A percentile compares a stretch with the other conserved stretches of the same genome.
These are phyloP conservation scores for Dryoscopus gambensis DNA, from an alignment of 2,113 vertebrate species.

Conservation along the genomic window DNA sequence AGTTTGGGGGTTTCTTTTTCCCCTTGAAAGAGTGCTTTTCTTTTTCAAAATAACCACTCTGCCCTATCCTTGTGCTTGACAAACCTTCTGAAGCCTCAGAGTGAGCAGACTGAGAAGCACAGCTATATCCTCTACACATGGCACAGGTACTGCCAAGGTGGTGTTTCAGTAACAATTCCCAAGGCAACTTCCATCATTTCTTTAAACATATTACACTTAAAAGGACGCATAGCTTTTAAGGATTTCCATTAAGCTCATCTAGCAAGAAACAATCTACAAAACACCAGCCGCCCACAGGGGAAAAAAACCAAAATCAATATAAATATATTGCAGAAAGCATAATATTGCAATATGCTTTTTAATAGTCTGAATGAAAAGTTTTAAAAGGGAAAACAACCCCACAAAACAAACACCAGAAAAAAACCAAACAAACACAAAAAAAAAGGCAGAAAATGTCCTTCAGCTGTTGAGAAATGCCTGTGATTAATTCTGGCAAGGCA, in stretches of 20 bases:
- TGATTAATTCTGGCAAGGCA: neutral
- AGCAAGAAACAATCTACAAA: neutral
- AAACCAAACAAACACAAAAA: neutral
- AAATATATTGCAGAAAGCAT: neutral
- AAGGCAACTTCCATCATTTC: neutral
- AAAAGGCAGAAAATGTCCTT: neutral
- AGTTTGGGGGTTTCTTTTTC: neutral
- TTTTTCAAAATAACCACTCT: neutral
- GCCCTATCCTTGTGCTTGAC: neutral
- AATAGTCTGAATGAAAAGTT: neutral
- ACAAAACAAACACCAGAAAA: no score
- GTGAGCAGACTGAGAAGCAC: neutral
- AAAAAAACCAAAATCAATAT: neutral
- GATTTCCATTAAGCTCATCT: neutral
- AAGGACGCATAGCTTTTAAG: neutral
- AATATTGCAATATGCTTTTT: neutral
- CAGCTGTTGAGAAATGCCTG: neutral
- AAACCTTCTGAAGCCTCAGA: neutral
- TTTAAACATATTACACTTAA: neutral
- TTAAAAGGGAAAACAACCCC: rapidly evolving
- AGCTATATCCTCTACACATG: rapidly evolving
- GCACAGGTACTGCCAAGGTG: neutral
- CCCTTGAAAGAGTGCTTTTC: neutral
- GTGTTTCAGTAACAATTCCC: neutral
- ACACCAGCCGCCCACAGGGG: neutral